These are phyloP conservation scores for Acrobasis suavella DNA, from an alignment of 2,888 invertebrate genomes.

Conservation along the genomic window DNA sequence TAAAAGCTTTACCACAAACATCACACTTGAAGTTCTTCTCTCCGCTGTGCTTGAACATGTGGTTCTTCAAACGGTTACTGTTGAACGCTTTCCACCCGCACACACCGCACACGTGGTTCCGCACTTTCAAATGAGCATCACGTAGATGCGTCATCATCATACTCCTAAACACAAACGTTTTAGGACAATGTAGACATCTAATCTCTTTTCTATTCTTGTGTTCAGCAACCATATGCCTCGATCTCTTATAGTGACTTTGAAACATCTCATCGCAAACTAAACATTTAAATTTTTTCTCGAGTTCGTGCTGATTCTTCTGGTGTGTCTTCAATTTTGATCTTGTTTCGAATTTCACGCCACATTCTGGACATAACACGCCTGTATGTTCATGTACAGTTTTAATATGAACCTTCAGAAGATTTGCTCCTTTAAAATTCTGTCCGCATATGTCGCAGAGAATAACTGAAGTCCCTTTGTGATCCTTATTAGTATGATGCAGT, in stretches of 20 bases:
- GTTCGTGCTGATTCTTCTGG: constrained; percentile 64
- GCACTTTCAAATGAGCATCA: constrained; percentile 67
- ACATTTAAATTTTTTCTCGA: constrained; percentile 79
- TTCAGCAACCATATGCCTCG: constrained; percentile 67
- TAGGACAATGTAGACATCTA: constrained; percentile 72
- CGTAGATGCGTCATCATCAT: constrained; percentile 76
- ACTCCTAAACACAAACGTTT: constrained; percentile 70
- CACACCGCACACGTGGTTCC: constrained; percentile 65
- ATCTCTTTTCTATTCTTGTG: constrained; percentile 67
- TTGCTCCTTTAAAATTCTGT: constrained; percentile 68
- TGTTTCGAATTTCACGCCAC: constrained; percentile 74
- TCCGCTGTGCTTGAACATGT: constrained; percentile 76
- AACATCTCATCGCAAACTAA: constrained; percentile 66
- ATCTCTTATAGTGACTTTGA: constrained; percentile 66
- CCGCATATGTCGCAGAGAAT: constrained; percentile 73
- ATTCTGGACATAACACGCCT: constrained; percentile 63
- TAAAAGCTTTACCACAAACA: constrained; percentile 68
- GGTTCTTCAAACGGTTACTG: constrained; percentile 75
- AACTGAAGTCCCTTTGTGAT: constrained; percentile 68
- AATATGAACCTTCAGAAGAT: constrained; percentile 57
- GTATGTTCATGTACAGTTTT: constrained; percentile 67
- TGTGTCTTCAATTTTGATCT: constrained; percentile 76
- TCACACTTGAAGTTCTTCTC: constrained; percentile 76
- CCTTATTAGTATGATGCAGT: constrained; percentile 70
- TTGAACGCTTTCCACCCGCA: constrained; percentile 73